These are phyloP conservation scores for Peromyscus nudipes DNA, from an alignment of 2,797 vertebrate species.

Conservation along the genomic window DNA sequence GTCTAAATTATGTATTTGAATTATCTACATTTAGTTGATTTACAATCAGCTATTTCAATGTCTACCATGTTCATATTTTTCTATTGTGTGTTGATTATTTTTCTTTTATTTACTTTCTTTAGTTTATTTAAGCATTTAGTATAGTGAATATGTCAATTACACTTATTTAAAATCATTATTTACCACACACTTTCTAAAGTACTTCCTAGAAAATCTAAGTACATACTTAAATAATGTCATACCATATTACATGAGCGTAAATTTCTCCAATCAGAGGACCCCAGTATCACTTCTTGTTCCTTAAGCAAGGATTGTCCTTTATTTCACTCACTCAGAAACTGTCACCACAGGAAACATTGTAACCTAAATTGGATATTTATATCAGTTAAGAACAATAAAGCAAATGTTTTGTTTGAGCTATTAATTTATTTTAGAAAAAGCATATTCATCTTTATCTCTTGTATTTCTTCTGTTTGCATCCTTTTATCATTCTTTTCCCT, in stretches of 20 bases:
- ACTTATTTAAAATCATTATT: not conserved
- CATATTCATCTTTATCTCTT: not conserved
- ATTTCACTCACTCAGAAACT: not conserved
- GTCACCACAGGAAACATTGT: not conserved
- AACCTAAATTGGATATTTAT: not conserved
- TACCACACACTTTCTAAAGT: not conserved
- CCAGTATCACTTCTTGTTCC: not conserved
- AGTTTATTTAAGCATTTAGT: not conserved
- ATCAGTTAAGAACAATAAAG: not conserved
- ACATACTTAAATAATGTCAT: not conserved
- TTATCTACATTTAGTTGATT: not conserved
- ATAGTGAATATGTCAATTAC: not conserved
- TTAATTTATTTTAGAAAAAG: not conserved
- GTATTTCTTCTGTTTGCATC: not conserved
- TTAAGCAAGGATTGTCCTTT: not conserved
- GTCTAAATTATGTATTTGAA: not conserved
- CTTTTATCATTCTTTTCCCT: not conserved
- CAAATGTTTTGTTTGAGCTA: not conserved
- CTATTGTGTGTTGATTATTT: not conserved
- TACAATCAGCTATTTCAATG: not conserved
- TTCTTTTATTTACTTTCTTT: not conserved
- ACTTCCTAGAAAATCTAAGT: not conserved
- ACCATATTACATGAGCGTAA: no score
- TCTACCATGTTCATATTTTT: not conserved
- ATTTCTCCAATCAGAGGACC: not conserved